Evolutionary conservation across 1,140 invertebrate genomes (phyloP).

Genomic region (Drosophila lacteicornis): DNA sequence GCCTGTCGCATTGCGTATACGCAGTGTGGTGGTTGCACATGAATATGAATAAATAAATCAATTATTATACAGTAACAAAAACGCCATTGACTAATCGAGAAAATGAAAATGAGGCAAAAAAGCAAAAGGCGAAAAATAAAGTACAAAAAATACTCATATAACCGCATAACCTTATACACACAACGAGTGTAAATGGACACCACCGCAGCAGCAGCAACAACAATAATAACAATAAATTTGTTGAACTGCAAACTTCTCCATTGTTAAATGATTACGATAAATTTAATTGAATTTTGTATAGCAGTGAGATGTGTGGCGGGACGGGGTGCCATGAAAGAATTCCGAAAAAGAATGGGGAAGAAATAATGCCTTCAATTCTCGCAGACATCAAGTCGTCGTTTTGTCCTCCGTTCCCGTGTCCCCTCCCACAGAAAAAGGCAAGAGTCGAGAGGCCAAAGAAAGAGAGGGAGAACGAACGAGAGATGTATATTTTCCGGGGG

Average conservation of each 20-base stretch:
- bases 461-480: not conserved
- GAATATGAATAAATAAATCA: constrained; percentile 55
- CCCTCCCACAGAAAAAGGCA: not conserved
- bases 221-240: constrained; percentile 44
- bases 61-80: constrained; percentile 45
- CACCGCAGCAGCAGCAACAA: not conserved
- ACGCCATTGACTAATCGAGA: constrained; percentile 65
- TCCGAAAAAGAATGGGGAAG: constrained; percentile 20
- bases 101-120: constrained; percentile 8
- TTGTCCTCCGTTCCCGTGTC: not conserved
- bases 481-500: constrained; percentile 10
- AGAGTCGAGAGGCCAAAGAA: not conserved
- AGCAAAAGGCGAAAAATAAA: constrained; percentile 26
- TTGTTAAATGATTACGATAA: constrained; percentile 77
- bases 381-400: constrained; percentile 34
- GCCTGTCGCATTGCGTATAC: constrained; percentile 62
- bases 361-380: constrained; percentile 47
- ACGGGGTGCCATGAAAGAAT: constrained; percentile 12
- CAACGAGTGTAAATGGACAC: constrained; percentile 46
- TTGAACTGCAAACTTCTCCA: constrained; percentile 58
- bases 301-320: not conserved
- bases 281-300: constrained; percentile 75
- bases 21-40: constrained; percentile 43
- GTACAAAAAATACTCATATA: constrained; percentile 17
- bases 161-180: constrained; percentile 46